Evolutionary conservation across 2,113 vertebrate species (phyloP).

Genomic region (Hassar affinis): DNA sequence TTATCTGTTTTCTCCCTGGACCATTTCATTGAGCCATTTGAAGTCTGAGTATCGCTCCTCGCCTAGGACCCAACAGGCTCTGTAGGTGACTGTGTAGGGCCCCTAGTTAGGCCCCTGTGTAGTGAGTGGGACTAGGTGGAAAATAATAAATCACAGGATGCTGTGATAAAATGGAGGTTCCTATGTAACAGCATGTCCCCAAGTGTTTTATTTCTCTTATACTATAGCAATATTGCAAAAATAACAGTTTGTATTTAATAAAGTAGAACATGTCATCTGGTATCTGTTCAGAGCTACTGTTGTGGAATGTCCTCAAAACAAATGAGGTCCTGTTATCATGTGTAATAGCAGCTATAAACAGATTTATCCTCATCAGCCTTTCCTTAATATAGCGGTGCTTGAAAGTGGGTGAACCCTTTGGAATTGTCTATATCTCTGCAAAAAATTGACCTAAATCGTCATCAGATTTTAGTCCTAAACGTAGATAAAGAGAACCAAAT

Average conservation of each 20-base stretch:
- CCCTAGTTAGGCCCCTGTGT: neutral
- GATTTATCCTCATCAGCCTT: neutral
- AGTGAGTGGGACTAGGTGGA: neutral
- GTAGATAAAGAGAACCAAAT: too few relatives aligned
- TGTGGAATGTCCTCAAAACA: neutral
- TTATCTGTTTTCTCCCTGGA: slow-evolving; percentile 48
- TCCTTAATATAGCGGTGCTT: too few relatives aligned
- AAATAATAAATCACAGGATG: neutral
- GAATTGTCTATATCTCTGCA: too few relatives aligned
- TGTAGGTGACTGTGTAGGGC: neutral
- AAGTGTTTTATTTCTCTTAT: neutral
- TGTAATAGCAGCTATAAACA: neutral
- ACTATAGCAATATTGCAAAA: neutral
- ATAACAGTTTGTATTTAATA: neutral
- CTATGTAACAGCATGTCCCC: neutral
- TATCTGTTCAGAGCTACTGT: neutral
- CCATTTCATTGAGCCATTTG: slow-evolving; percentile 43
- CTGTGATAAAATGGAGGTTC: neutral
- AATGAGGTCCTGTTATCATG: neutral
- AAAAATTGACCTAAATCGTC: too few relatives aligned
- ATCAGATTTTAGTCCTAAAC: too few relatives aligned
- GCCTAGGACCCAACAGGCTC: neutral
- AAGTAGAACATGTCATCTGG: neutral
- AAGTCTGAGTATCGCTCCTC: slow-evolving; percentile 29
- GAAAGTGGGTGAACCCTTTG: too few relatives aligned